These are phyloP conservation scores for Pseudocheirus occidentalis DNA, from an alignment of 2,797 vertebrate genomes.

Conservation along the genomic window DNA sequence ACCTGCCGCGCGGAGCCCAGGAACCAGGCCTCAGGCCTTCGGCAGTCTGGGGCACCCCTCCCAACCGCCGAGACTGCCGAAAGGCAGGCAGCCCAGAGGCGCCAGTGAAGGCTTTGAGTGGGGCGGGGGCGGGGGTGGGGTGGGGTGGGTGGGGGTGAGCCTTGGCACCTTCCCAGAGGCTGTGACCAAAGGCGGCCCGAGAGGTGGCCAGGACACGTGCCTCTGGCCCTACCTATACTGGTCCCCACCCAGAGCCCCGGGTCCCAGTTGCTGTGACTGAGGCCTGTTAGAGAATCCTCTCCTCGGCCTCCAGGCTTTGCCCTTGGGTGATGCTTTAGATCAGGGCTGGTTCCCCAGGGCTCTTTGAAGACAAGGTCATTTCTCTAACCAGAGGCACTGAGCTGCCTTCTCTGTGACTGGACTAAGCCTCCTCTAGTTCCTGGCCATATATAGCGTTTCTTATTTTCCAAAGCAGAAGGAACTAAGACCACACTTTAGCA, in stretches of 20 bases:
- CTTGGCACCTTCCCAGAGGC: too few species aligned
- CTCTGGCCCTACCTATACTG: too few species aligned
- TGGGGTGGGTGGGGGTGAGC: too few species aligned
- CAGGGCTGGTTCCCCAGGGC: background rate
- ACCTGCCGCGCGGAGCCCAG: too few species aligned
- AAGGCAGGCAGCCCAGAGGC: background rate
- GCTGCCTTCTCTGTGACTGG: background rate
- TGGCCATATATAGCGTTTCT: background rate
- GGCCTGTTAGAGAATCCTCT: background rate
- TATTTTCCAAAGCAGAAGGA: background rate
- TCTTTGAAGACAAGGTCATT: background rate
- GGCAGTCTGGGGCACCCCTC: background rate
- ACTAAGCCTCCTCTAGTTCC: background rate
- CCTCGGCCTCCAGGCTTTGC: background rate
- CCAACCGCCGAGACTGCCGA: background rate
- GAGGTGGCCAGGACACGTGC: too few species aligned
- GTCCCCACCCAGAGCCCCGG: background rate
- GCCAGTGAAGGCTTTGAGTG: too few species aligned
- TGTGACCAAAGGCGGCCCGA: too few species aligned
- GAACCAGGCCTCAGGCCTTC: too few species aligned
- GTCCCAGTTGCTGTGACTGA: background rate
- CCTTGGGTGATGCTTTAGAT: background rate
- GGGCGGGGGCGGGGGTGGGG: too few species aligned
- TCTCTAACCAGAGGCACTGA: background rate
- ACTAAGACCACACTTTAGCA: background rate